Base-by-base conservation (phyloP, 2,797 vertebrate genomes). In the Alcedo atthis region DNA sequence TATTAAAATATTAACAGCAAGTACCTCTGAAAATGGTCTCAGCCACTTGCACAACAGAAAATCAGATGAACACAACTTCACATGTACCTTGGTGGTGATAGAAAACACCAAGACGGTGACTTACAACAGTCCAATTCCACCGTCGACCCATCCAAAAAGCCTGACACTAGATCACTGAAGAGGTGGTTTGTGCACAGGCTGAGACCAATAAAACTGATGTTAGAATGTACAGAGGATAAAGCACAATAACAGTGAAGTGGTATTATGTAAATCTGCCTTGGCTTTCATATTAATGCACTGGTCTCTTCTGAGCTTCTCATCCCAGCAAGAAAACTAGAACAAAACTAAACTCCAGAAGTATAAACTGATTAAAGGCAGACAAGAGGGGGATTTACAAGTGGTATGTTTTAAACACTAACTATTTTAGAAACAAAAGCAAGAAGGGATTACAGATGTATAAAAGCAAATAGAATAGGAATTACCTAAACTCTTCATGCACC, bases 401-500 rank as follows among this genome's bases (percentile, higher is more conserved):
- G 73, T 68, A 49, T 21, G 17, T 66, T 95, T 90, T 88, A 86
- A 89, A 96, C 85, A 89, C 28, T 4, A 24, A 76, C 85, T 77
- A 69, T 89, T 95, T 91, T 74, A 40, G 90, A 74, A 92, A 94
- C 89, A 89, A 91, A 91, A 76, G 85, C 69, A 93, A 89, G 69
- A 79, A 3, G 15, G 80, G 92, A 95, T 95, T 93, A 93, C 3
- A 74, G 71, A 83, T 55, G 74, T 76, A 92, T 75, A 89, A 89
- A 89, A 96, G 92, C 87, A 94, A 96, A 89, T 79, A 87, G 64
- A 90, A 89, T 63, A 86, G 76, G 89, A 96, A 84, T 92, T 92
- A 95, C 66, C 81, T 87, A 64, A 85, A 86, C 55, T 79, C 69
- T 46, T 81, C 54, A 37, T 46, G 74, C 6, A 14, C 55, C 26